Percentiles rank a stretch among this genome's conserved stretches.
Evolutionary conservation across 2,113 vertebrate species (phyloP).

Genomic region (Callionymus lyra): DNA sequence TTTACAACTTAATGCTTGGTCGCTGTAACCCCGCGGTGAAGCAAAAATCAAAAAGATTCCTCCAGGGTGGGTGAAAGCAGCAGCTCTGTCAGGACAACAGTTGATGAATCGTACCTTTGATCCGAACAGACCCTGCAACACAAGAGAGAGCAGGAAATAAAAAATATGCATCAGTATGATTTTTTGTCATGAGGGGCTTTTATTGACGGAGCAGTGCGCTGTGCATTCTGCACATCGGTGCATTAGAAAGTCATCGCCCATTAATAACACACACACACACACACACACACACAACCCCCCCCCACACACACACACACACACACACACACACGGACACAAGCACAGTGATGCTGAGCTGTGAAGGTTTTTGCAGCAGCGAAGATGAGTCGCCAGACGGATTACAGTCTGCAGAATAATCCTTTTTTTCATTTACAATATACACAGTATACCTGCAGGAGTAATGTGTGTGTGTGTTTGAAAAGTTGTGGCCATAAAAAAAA

Average conservation of each 20-base stretch:
- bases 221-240: constrained; percentile 10
- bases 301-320: too few relatives aligned
- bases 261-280: too few relatives aligned
- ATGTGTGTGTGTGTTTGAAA: too few relatives aligned
- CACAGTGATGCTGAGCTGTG: constrained; percentile 11
- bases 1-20: constrained; percentile 10
- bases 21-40: background rate
- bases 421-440: too few relatives aligned
- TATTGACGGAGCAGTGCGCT: constrained; percentile 4
- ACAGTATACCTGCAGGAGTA: too few relatives aligned
- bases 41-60: background rate
- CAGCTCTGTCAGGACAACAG: constrained; percentile 9
- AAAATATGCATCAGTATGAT: constrained; percentile 15
- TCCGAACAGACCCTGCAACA: constrained; percentile 71
- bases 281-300: too few relatives aligned
- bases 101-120: constrained; percentile 63
- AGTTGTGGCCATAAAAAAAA: too few relatives aligned
- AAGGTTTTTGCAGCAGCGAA: constrained; percentile 13
- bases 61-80: constrained; percentile 2
- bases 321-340: background rate
- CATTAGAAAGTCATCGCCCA: constrained; percentile 15
- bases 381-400: constrained; percentile 13
- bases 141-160: constrained; percentile 24
- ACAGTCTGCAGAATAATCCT: background rate
- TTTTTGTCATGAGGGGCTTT: constrained; percentile 5